These are phyloP conservation scores for Eledona agricola DNA, from an alignment of 2,888 invertebrate genomes.

Conservation along the genomic window DNA sequence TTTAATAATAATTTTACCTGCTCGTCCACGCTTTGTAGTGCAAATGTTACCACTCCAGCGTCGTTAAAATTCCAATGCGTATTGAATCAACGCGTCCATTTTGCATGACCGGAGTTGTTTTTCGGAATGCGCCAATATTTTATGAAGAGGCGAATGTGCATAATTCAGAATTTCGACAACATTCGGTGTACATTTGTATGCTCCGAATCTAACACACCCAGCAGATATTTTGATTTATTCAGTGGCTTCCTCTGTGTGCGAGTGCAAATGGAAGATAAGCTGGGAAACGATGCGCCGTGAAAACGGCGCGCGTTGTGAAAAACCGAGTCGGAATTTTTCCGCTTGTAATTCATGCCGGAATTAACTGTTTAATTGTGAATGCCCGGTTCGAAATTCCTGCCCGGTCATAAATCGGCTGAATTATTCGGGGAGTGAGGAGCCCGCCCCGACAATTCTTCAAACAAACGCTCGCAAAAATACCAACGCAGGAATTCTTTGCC, in stretches of 20 bases:
- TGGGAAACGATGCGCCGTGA: conserved; percentile 22
- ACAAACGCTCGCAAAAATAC: conserved; percentile 13
- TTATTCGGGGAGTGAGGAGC: conserved; percentile 4
- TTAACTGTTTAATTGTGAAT: conserved; percentile 26
- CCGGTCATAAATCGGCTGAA: conserved; percentile 9
- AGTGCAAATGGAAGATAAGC: conserved; percentile 34
- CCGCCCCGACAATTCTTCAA: conserved; percentile 13
- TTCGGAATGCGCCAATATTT: conserved; percentile 22
- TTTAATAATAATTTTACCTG: no score
- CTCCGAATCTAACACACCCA: conserved; percentile 31
- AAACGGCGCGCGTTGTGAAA: conserved; percentile 23
- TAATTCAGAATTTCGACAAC: conserved; percentile 32
- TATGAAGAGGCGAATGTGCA: conserved; percentile 22
- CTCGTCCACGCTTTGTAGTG: no score
- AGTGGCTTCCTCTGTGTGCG: conserved; percentile 31
- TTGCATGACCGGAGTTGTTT: conserved; percentile 20
- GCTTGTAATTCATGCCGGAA: conserved; percentile 4
- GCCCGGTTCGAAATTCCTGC: conserved; percentile 10
- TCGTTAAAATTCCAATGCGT: no score
- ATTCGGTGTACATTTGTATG: conserved; percentile 31
- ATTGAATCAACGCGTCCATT: no score
- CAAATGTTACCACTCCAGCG: no score
- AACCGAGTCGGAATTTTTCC: conserved; percentile 3
- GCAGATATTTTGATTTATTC: conserved; percentile 34
- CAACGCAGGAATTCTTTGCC: conserved; percentile 11